Percentiles rank a stretch among this genome's conserved stretches.
Evolutionary conservation across 1,140 invertebrate species (phyloP).

Genomic region (Aricia agestis): DNA sequence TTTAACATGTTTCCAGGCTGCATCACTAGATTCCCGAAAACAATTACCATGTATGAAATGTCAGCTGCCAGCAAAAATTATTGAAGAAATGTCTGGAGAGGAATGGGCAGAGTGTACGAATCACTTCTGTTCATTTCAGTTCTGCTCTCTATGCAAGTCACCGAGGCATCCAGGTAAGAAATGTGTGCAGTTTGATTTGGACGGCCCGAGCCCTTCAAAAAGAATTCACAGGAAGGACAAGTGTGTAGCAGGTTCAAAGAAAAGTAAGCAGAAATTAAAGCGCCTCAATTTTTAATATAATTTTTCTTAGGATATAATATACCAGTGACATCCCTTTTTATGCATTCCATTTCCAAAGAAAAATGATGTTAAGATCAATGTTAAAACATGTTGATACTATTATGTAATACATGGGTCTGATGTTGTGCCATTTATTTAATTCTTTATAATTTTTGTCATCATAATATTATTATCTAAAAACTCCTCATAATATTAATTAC

Average conservation of each 20-base stretch:
- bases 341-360: conserved; percentile 50
- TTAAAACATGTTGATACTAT: conserved; percentile 30
- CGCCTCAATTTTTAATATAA: conserved; percentile 42
- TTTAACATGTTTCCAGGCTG: conserved; percentile 49
- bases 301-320: conserved; percentile 23
- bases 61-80: conserved; percentile 59
- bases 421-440: conserved; percentile 43
- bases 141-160: conserved; percentile 60
- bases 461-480: conserved; percentile 19
- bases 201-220: conserved; percentile 71
- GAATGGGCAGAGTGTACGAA: conserved; percentile 64
- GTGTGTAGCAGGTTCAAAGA: conserved; percentile 50
- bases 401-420: conserved; percentile 36
- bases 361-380: conserved; percentile 42
- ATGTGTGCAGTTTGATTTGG: conserved; percentile 58
- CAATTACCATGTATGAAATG: conserved; percentile 63
- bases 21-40: conserved; percentile 49
- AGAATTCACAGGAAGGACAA: conserved; percentile 46
- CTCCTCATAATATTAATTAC: neutral
- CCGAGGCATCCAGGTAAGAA: conserved; percentile 55
- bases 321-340: conserved; percentile 24
- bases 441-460: conserved; percentile 16
- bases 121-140: conserved; percentile 54
- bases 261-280: conserved; percentile 64
- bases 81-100: conserved; percentile 54